Evolutionary conservation across 2,113 vertebrate genomes (phyloP).

Genomic region (Delphinapterus leucas): DNA sequence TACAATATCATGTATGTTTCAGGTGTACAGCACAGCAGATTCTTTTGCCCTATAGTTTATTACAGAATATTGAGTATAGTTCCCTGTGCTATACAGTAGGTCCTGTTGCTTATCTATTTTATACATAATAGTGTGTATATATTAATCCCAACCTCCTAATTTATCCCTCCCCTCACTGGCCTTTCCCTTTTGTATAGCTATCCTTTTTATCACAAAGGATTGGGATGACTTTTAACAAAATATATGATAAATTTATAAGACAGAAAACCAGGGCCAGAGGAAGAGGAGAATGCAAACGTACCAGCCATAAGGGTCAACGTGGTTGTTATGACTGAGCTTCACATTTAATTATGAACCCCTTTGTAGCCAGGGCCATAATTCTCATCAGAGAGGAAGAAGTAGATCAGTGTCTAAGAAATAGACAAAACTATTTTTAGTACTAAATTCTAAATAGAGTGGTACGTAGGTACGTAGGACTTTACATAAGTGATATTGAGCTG

Average conservation of each 20-base stretch:
- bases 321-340: not conserved
- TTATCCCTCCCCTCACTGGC: not conserved
- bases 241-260: not conserved
- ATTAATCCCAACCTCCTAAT: not conserved
- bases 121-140: not conserved
- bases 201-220: constrained; percentile 35
- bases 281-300: not conserved
- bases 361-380: not conserved
- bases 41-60: not conserved
- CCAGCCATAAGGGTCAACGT: not conserved
- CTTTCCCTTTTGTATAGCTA: not conserved
- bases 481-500: not conserved
- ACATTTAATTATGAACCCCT: not conserved
- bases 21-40: not conserved
- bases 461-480: not conserved
- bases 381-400: not conserved
- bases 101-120: not conserved
- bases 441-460: constrained; percentile 5
- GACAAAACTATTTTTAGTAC: not conserved
- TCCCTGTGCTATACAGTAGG: not conserved
- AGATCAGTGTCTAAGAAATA: not conserved
- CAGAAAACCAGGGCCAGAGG: not conserved
- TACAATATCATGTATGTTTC: too few relatives aligned
- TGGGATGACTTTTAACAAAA: constrained; percentile 19
- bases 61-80: not conserved